These are phyloP conservation scores for Ichneumon xanthorius DNA, from an alignment of 2,888 invertebrate species.

Conservation along the genomic window DNA sequence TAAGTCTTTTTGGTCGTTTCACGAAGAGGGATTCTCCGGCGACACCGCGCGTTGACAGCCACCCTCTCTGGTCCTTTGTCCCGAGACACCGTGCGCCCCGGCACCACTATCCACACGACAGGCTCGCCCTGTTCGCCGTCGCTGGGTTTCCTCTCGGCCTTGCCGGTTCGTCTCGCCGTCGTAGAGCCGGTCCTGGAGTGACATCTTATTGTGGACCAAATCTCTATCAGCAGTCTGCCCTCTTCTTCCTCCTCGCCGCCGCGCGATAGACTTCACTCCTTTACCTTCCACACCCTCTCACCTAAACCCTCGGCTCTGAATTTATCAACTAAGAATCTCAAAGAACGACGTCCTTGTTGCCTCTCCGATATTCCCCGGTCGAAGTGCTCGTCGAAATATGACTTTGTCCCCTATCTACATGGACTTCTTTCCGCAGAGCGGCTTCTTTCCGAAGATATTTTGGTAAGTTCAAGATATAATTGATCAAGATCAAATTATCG, in stretches of 20 bases:
- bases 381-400: background rate
- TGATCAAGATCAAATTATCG: too few species aligned
- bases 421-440: too few species aligned
- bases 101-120: slow-evolving; percentile 24
- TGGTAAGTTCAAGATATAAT: too few species aligned
- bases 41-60: slow-evolving; percentile 50
- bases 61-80: slow-evolving; percentile 54
- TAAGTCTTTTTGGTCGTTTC: slow-evolving; percentile 39
- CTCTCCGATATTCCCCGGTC: background rate
- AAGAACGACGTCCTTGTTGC: background rate
- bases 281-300: background rate
- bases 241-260: slow-evolving; percentile 22
- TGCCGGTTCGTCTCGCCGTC: slow-evolving; percentile 15
- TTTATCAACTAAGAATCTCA: background rate
- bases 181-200: slow-evolving; percentile 16
- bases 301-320: background rate
- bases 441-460: too few species aligned
- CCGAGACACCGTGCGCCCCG: slow-evolving; percentile 40
- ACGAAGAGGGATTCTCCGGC: slow-evolving; percentile 37
- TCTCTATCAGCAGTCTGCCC: slow-evolving; percentile 38
- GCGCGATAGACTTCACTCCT: background rate
- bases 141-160: slow-evolving; percentile 38
- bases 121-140: slow-evolving; percentile 34
- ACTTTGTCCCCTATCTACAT: background rate
- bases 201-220: slow-evolving; percentile 52